Evolutionary conservation across 2,888 invertebrate genomes (phyloP).

Genomic region (Platycheirus albimanus): DNA sequence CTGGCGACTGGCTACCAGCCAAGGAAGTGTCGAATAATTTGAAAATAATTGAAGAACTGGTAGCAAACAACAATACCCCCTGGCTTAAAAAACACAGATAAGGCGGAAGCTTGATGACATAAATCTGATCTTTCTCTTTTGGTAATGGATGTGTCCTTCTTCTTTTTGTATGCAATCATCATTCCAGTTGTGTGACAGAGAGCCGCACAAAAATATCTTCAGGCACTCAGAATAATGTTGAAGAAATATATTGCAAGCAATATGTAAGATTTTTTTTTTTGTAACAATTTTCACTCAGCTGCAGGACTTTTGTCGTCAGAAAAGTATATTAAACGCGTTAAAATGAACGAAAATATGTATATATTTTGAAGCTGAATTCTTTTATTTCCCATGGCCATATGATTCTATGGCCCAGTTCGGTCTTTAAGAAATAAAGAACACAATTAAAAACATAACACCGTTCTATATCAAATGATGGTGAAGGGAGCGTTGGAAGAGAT

Average conservation of each 20-base stretch:
- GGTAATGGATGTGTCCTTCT: slow-evolving; percentile 47
- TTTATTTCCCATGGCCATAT: slow-evolving; percentile 59
- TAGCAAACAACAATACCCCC: slow-evolving; percentile 33
- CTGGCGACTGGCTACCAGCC: slow-evolving; percentile 64
- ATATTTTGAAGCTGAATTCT: slow-evolving; percentile 43
- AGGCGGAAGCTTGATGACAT: slow-evolving; percentile 65
- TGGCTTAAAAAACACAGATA: slow-evolving; percentile 46
- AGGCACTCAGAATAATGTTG: slow-evolving; percentile 40
- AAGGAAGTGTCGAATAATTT: slow-evolving; percentile 61
- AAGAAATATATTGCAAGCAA: slow-evolving; percentile 10
- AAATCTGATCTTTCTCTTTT: slow-evolving; percentile 58
- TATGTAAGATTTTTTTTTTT: slow-evolving; percentile 15
- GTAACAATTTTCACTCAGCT: slow-evolving; percentile 6
- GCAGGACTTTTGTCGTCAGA: slow-evolving; percentile 22
- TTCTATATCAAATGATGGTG: neutral
- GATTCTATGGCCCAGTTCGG: slow-evolving; percentile 67
- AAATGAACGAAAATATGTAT: slow-evolving; percentile 35
- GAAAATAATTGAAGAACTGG: slow-evolving; percentile 60
- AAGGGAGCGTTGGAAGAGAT: neutral
- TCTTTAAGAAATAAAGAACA: slow-evolving; percentile 45
- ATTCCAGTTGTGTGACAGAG: slow-evolving; percentile 29
- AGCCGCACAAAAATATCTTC: slow-evolving; percentile 54
- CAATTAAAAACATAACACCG: slow-evolving; percentile 50
- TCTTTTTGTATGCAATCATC: slow-evolving; percentile 4
- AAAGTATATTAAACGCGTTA: slow-evolving; percentile 39